Percentiles rank a stretch among this genome's conserved stretches.
Evolutionary conservation across 2,797 vertebrate species (phyloP).

Genomic region (Acrossocheilus fasciatus): DNA sequence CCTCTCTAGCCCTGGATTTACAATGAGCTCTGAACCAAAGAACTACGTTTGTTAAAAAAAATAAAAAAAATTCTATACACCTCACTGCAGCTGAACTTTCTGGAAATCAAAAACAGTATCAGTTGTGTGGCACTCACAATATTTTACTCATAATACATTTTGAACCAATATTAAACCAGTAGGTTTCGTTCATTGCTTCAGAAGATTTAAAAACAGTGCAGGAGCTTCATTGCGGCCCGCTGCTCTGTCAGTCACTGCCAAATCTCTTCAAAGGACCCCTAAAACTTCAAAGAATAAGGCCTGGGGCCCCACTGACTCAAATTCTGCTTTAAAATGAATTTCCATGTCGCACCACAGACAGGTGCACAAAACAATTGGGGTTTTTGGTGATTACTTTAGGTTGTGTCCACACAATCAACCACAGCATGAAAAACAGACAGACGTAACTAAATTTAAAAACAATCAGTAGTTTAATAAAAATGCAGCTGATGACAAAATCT

Average conservation of each 20-base stretch:
- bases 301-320: slow-evolving; percentile 4
- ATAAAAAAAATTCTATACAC: not conserved
- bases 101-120: not conserved
- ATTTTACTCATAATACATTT: not conserved
- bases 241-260: slow-evolving; percentile 12
- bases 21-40: not conserved
- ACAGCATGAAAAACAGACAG: not conserved
- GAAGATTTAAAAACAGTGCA: not conserved
- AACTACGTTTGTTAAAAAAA: not conserved
- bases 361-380: not conserved
- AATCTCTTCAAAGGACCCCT: slow-evolving; percentile 25
- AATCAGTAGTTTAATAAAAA: slow-evolving; percentile 31
- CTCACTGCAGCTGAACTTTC: not conserved
- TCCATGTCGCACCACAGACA: not conserved
- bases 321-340: slow-evolving; percentile 17
- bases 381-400: not conserved
- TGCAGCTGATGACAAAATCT: not conserved
- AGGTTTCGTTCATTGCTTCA: not conserved
- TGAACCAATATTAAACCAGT: not conserved
- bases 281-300: slow-evolving; percentile 30
- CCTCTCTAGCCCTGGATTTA: slow-evolving; percentile 12
- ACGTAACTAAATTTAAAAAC: not conserved
- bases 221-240: not conserved
- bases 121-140: not conserved
- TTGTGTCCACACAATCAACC: not conserved